phyloP scores from a whole-genome alignment of 2,113 vertebrate species.

The Notothenia coriiceps region DNA sequence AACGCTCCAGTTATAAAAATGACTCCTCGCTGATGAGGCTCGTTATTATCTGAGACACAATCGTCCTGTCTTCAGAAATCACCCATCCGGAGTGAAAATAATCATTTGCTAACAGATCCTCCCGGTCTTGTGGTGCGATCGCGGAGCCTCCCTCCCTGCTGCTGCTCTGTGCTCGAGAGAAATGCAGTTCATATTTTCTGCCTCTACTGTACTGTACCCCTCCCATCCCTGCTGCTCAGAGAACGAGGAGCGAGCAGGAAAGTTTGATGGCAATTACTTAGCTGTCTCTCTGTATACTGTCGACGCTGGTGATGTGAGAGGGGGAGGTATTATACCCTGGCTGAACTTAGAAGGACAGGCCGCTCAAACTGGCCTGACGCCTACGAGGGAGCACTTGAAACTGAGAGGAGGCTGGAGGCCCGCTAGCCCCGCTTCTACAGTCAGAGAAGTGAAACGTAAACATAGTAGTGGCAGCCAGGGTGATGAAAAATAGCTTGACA shows the following conservation, averaged over 20 bases:
- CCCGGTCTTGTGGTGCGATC: constrained; percentile 39
- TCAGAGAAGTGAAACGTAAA: constrained; percentile 3
- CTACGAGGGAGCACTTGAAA: constrained; percentile 23
- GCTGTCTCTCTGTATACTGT: constrained; percentile 75
- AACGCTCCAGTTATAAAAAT: constrained; percentile 35
- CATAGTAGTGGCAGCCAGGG: background rate
- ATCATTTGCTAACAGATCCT: constrained; percentile 25
- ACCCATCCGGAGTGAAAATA: constrained; percentile 20
- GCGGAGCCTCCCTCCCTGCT: constrained; percentile 36
- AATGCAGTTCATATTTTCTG: constrained; percentile 75
- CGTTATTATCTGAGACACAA: constrained; percentile 10
- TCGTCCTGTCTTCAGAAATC: constrained; percentile 46
- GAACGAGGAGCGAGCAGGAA: constrained; percentile 65
- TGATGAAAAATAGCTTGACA: constrained; percentile 12
- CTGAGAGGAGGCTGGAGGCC: constrained; percentile 28
- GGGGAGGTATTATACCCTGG: constrained; percentile 63
- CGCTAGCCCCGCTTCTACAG: constrained; percentile 9
- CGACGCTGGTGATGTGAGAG: constrained; percentile 57
- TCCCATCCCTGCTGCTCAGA: constrained; percentile 58
- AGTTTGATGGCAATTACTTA: constrained; percentile 81
- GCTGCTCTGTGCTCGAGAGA: constrained; percentile 65
- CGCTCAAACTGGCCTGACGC: constrained; percentile 32
- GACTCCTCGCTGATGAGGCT: constrained; percentile 9
- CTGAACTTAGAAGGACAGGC: constrained; percentile 62
- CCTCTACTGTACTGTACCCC: constrained; percentile 68